Conservation (phyloP, 2,797 vertebrate species). For the Leuciscus waleckii region DNA sequence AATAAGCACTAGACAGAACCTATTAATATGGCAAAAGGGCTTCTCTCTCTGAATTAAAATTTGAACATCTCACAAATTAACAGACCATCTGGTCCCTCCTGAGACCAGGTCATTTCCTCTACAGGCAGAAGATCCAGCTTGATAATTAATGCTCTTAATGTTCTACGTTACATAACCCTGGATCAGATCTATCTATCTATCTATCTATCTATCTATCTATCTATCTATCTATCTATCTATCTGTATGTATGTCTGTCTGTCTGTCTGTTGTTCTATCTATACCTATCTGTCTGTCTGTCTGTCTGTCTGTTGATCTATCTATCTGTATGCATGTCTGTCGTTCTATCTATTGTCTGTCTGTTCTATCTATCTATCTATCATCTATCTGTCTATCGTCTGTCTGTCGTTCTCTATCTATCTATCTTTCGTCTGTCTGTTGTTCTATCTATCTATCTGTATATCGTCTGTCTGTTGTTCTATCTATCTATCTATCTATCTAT, state of each 20-base stretch:
- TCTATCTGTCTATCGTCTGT: not conserved
- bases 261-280: too few relatives aligned
- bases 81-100: conserved; percentile 10
- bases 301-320: too few relatives aligned
- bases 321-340: not conserved
- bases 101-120: conserved; percentile 21
- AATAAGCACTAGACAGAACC: not conserved
- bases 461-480: not conserved
- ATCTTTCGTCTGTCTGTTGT: not conserved
- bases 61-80: not conserved
- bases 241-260: not conserved
- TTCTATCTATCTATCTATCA: not conserved
- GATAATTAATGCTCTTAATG: conserved; percentile 41
- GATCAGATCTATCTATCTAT: not conserved
- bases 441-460: not conserved
- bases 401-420: not conserved
- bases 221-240: not conserved
- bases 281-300: too few relatives aligned
- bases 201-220: not conserved
- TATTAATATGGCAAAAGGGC: not conserved
- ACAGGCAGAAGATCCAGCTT: conserved; percentile 8
- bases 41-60: conserved; percentile 5
- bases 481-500: not conserved
- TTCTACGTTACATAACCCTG: conserved; percentile 14
- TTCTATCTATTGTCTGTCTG: too few relatives aligned